Base-by-base conservation (phyloP, 1,140 invertebrate species). In the Saxidomus purpurata region DNA sequence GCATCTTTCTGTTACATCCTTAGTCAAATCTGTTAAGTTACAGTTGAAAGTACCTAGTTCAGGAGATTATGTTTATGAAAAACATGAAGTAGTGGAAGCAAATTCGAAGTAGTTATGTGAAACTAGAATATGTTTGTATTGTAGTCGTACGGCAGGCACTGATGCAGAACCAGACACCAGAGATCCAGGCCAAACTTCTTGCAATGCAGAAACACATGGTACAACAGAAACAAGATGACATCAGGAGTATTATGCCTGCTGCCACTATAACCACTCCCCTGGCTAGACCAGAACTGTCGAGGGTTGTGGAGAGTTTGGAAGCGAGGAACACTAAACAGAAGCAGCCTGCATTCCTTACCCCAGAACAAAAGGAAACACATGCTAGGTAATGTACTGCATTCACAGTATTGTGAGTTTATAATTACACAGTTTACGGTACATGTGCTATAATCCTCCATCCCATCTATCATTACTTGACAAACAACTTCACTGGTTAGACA, bases 141-240 rank as follows among this genome's bases (percentile, higher is more conserved):
- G 13, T 91, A 96, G 96, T 96, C 90, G 95, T 96, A 11, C 89
- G 94, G 2, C 95, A 96, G 91, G 96, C 96, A 22, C 85, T 96
- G 63, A 94, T 96, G 90, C 95, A 96, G 67, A 98, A 98, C 95
- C 96, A 99, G 19, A 98, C 98, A 95, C 98, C 98, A 0, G 98
- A 99, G 95, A 98, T 99, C 71, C 98, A 99, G 95, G 98, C 99
- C 91, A 99, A 99, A 94, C 94, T 99, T 31, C 96, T 99, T 4
- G 98, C 98, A 91, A 96, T 98, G 89, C 98, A 98, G 94, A 97
- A 98, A 43, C 98, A 98, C 87, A 93, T 95, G 81, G 93, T 93
- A 61, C 92, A 91, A 74, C 80, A 83, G 59, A 87, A 92, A 83
- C 90, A 95, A 96, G 52, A 63, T 31, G 81, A 91, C 31, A 81